Percentiles rank a stretch among this genome's conserved stretches.
Evolutionary conservation across 2,113 vertebrate species (phyloP).

Genomic region (Martes martes): DNA sequence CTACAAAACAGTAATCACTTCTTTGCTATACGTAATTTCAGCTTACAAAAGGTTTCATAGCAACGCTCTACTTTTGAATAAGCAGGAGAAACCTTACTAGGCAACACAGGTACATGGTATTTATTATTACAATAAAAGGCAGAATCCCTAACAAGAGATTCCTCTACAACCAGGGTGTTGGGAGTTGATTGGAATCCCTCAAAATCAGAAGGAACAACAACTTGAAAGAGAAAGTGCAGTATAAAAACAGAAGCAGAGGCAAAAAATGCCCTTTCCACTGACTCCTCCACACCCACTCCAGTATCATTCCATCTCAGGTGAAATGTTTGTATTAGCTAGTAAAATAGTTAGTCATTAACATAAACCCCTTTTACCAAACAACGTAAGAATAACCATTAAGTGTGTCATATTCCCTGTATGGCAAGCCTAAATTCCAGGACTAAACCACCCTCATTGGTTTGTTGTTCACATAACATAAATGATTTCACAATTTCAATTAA

Average conservation of each 20-base stretch:
- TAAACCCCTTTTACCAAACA: not conserved
- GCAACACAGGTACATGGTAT: not conserved
- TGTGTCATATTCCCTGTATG: not conserved
- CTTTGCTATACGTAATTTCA: not conserved
- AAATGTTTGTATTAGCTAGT: not conserved
- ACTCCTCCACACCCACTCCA: not conserved
- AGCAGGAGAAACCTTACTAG: not conserved
- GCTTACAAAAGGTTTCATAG: not conserved
- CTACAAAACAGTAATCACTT: not conserved
- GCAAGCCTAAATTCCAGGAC: conserved; percentile 5
- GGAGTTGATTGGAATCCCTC: not conserved
- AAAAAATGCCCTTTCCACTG: not conserved
- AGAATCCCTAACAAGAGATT: not conserved
- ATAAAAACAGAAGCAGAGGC: conserved; percentile 31
- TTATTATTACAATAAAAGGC: not conserved
- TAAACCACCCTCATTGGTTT: not conserved
- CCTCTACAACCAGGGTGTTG: not conserved
- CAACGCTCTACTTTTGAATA: not conserved
- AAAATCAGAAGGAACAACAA: not conserved
- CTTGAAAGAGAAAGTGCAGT: not conserved
- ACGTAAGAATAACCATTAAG: not conserved
- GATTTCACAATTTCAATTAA: conserved; percentile 6
- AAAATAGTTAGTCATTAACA: conserved; percentile 3
- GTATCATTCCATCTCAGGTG: not conserved
- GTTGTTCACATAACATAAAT: not conserved